Conservation (phyloP, 2,113 vertebrate species). For the Heloderma charlesbogerti region DNA sequence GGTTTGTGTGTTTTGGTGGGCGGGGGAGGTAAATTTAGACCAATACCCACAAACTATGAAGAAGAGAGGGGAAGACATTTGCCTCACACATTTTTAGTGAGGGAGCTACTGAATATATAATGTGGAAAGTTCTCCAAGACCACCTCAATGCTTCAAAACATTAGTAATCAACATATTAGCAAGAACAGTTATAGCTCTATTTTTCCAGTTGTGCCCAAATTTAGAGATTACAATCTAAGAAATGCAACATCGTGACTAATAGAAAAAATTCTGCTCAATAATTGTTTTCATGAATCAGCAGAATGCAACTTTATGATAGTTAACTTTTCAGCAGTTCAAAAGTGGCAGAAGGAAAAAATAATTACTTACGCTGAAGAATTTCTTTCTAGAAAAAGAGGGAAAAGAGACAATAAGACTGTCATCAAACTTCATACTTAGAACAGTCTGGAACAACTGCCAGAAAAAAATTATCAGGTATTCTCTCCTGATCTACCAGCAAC, state of each 20-base stretch:
- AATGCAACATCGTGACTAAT: not conserved
- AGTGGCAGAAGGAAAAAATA: constrained; percentile 7
- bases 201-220: not conserved
- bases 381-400: constrained; percentile 68
- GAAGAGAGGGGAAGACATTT: not conserved
- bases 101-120: not conserved
- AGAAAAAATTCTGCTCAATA: not conserved
- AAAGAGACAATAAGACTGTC: not conserved
- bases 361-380: constrained; percentile 80
- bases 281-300: not conserved
- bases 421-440: not conserved
- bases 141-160: not conserved
- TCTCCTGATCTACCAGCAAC: not conserved
- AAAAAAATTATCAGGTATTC: not conserved
- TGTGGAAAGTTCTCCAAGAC: not conserved
- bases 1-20: not conserved
- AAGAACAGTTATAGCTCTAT: not conserved
- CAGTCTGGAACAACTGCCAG: not conserved
- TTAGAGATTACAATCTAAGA: not conserved
- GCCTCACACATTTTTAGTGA: not conserved
- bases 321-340: not conserved
- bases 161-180: not conserved
- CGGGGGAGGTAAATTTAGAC: not conserved
- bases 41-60: not conserved
- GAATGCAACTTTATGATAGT: not conserved